Evolutionary conservation across 2,113 vertebrate species (phyloP).

Genomic region (Sceloporus undulatus): DNA sequence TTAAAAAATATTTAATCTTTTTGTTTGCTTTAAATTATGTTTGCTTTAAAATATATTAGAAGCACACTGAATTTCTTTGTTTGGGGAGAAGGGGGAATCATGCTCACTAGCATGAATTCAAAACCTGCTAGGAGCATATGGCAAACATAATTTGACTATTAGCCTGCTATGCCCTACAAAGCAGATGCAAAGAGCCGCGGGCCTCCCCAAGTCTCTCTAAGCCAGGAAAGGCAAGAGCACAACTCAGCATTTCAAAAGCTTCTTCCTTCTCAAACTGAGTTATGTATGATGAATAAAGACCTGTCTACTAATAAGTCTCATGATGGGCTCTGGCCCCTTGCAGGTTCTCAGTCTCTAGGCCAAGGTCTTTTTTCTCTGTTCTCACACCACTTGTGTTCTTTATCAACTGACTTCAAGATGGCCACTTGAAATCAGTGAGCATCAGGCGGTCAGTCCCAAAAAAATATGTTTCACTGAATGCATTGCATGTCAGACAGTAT

Average conservation of each 20-base stretch:
- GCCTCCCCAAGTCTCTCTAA: constrained; percentile 3
- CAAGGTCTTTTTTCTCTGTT: constrained; percentile 5
- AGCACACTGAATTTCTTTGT: not conserved
- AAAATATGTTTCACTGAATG: not conserved
- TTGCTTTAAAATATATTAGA: not conserved
- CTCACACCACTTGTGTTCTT: not conserved
- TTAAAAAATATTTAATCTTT: not conserved
- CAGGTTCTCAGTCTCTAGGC: not conserved
- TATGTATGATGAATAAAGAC: not conserved
- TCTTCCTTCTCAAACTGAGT: constrained; percentile 24
- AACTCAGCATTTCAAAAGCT: constrained; percentile 12
- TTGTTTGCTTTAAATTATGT: not conserved
- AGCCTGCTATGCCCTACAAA: constrained; percentile 3
- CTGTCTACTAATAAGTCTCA: too few species aligned
- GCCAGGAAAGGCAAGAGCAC: constrained; percentile 8
- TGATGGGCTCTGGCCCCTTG: not conserved
- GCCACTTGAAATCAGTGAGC: not conserved
- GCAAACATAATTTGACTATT: constrained; percentile 31
- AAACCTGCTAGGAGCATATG: not conserved
- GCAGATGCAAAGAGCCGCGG: constrained; percentile 15
- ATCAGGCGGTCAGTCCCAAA: too few species aligned
- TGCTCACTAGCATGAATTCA: constrained; percentile 10
- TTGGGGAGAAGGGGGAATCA: not conserved
- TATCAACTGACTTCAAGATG: not conserved
- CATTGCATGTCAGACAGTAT: not conserved